phyloP scores from a whole-genome alignment of 2,888 invertebrate species.

The Marasmarcha lunaedactyla region DNA sequence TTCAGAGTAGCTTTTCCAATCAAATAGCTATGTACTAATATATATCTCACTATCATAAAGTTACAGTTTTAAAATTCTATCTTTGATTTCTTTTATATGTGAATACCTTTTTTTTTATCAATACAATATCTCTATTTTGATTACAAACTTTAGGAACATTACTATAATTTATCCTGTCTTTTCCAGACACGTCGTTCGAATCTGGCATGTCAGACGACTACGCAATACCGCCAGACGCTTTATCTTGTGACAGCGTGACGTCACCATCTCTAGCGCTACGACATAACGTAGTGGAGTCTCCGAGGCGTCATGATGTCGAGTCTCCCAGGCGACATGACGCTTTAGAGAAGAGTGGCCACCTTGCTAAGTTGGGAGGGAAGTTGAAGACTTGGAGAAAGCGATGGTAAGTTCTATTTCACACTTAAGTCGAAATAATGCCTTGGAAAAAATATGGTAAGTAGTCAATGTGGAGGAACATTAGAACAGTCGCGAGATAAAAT shows the following conservation, averaged over 20 bases:
- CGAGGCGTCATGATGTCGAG: conserved; percentile 47
- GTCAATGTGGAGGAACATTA: no score
- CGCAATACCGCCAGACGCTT: conserved; percentile 94
- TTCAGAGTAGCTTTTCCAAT: no score
- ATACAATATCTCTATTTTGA: no score
- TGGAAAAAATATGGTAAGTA: background rate
- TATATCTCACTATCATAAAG: no score
- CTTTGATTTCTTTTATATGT: no score
- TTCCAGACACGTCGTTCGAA: conserved; percentile 88
- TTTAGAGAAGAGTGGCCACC: conserved; percentile 89
- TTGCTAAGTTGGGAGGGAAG: conserved; percentile 93
- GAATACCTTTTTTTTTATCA: no score
- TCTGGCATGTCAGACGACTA: conserved; percentile 97
- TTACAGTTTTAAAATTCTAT: no score
- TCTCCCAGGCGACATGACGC: conserved; percentile 74
- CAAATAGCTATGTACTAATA: no score
- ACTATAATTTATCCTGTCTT: no score
- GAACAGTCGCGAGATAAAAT: no score
- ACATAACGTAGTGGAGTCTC: conserved; percentile 32
- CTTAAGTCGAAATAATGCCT: no score
- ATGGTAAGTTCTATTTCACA: conserved; percentile 66
- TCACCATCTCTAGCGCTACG: conserved; percentile 79
- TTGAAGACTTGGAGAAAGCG: conserved; percentile 96
- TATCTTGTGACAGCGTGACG: conserved; percentile 83
- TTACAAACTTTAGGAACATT: no score